Evolutionary conservation across 30 jellyfish, hydroid and myxozoan species (phyloP).

Genomic region (Clytia hemisphaerica): DNA sequence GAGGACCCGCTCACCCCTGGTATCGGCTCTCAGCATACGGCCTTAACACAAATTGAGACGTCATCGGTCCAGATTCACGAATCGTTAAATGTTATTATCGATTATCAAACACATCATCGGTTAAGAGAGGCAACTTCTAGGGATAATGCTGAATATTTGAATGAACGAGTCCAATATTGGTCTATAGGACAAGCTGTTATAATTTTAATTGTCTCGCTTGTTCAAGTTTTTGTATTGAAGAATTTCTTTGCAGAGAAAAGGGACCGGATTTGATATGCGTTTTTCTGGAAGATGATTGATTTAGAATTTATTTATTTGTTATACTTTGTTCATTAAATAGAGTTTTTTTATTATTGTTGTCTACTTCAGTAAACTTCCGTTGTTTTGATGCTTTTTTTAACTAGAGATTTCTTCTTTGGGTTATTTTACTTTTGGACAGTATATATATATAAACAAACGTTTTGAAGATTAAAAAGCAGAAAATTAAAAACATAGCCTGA

Average conservation of each 20-base stretch:
- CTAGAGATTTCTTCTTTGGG: too few relatives aligned
- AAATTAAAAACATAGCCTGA: too few relatives aligned
- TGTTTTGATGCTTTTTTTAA: too few relatives aligned
- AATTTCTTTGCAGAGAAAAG: conserved; percentile 90
- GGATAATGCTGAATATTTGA: conserved; percentile 74
- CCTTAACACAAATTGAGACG: conserved; percentile 84
- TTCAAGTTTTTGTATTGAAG: conserved; percentile 64
- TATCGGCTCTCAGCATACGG: conserved; percentile 73
- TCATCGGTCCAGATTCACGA: conserved; percentile 87
- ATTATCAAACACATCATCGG: conserved; percentile 95
- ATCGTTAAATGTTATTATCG: conserved; percentile 79
- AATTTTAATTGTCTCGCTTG: conserved; percentile 46
- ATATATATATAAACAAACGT: too few relatives aligned
- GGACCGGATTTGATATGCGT: conserved; percentile 52
- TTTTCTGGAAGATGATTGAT: too few relatives aligned
- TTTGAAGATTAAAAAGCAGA: too few relatives aligned
- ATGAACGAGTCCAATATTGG: conserved; percentile 97
- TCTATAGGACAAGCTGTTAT: conserved; percentile 83
- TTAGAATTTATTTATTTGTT: too few relatives aligned
- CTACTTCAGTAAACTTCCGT: too few relatives aligned
- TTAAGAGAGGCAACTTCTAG: conserved; percentile 89
- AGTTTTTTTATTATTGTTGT: too few relatives aligned
- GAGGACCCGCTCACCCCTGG: conserved; percentile 61
- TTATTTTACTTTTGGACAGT: too few relatives aligned
- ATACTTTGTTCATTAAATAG: too few relatives aligned